These are phyloP conservation scores for Metalampra italica DNA, from an alignment of 2,888 invertebrate genomes.

Conservation along the genomic window DNA sequence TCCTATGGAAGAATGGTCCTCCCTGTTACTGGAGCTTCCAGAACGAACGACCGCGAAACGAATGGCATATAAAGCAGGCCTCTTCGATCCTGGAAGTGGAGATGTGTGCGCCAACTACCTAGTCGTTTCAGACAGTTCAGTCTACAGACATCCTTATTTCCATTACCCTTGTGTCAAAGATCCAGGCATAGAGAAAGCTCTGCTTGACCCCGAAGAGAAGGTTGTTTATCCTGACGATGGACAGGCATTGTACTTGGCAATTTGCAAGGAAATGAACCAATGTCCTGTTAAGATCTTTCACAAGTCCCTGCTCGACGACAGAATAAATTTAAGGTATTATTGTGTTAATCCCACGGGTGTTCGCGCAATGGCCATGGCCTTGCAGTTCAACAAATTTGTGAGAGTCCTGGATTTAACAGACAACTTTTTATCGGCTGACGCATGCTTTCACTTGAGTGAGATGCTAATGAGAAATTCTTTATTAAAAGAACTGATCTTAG, in stretches of 20 bases:
- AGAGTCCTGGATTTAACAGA: slow-evolving; percentile 44
- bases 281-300: slow-evolving; percentile 42
- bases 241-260: slow-evolving; percentile 46
- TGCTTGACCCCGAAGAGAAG: slow-evolving; percentile 32
- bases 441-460: slow-evolving; percentile 54
- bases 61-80: slow-evolving; percentile 27
- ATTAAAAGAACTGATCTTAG: slow-evolving; percentile 42
- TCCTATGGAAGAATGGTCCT: slow-evolving; percentile 57
- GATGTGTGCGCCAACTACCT: slow-evolving; percentile 53
- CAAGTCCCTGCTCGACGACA: slow-evolving; percentile 32
- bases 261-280: slow-evolving; percentile 51
- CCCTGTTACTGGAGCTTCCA: slow-evolving; percentile 29
- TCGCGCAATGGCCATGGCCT: slow-evolving; percentile 48
- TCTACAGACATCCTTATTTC: slow-evolving; percentile 51
- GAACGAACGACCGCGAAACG: slow-evolving; percentile 16
- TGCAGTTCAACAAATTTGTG: slow-evolving; percentile 45
- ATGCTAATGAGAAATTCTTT: slow-evolving; percentile 43
- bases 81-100: slow-evolving; percentile 47
- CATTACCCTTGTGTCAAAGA: slow-evolving; percentile 54
- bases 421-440: slow-evolving; percentile 50
- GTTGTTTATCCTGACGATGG: slow-evolving; percentile 49
- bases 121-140: slow-evolving; percentile 43
- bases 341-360: slow-evolving; percentile 49
- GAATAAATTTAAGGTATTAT: slow-evolving; percentile 54
- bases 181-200: slow-evolving; percentile 51